Evolutionary conservation across 2,797 vertebrate species (phyloP), one percentile per base, ranked within the genome.

Genomic region (Microchirus variegatus): DNA sequence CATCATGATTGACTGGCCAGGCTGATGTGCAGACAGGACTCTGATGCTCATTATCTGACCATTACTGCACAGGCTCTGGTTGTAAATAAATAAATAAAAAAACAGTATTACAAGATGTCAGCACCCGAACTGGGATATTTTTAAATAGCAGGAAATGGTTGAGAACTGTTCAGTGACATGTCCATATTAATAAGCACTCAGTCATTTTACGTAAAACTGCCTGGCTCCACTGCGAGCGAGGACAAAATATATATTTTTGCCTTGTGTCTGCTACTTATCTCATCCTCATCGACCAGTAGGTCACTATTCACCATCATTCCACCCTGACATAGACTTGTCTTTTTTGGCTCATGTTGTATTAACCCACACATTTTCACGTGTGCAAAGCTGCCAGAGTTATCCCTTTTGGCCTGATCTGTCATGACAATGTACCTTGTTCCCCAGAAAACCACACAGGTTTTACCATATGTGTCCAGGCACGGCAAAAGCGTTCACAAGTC

Each of bases 241-340:
- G 7, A 48, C 3, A 8, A 52, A n/a, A n/a, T n/a, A n/a, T n/a
- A n/a, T n/a, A n/a, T n/a, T n/a, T n/a, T n/a, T n/a, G n/a, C n/a
- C n/a, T n/a, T n/a, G n/a, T n/a, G n/a, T n/a, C n/a, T n/a, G n/a
- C n/a, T 63, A 74, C 72, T 42, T 50, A 44, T 80, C 71, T 79
- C 62, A 70, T 71, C 43, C 0, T 73, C 31, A 31, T 6, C 17
- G 35, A 47, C 51, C 59, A 69, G 66, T 82, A 84, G 81, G 81
- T 85, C 77, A 84, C 53, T 46, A 55, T 66, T 57, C 51, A 85
- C 83, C 79, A 71, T 78, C 69, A 80, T 78, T 49, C 58, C 38
- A 76, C 68, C 65, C 62, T 67, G 78, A 79, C 56, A n/a, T n/a
- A 78, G 48, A 53, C 53, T 59, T 61, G 44, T 60, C 60, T 53